Evolutionary conservation across 2,797 vertebrate species (phyloP).

Genomic region (Halcyon chelicuti): DNA sequence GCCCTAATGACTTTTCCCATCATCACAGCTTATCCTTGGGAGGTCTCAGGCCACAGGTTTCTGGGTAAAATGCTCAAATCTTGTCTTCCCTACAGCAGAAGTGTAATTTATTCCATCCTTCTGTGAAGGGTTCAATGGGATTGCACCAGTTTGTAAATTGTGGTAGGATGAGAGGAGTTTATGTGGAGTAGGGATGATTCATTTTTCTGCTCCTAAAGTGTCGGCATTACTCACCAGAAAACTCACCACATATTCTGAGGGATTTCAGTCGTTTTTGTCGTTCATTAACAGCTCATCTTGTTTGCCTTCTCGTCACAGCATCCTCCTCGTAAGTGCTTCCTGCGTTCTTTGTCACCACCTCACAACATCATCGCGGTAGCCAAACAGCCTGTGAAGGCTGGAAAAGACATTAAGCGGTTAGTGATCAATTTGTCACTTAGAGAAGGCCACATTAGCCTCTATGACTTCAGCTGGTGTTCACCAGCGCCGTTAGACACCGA

Average conservation of each 20-base stretch:
- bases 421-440: background rate
- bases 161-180: background rate
- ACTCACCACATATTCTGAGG: slow-evolving; percentile 38
- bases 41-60: background rate
- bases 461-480: background rate
- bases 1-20: background rate
- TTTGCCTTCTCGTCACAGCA: slow-evolving; percentile 11
- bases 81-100: background rate
- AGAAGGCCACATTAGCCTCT: background rate
- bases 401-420: slow-evolving; percentile 23
- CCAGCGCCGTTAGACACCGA: background rate
- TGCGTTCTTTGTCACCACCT: slow-evolving; percentile 37
- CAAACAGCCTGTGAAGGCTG: background rate
- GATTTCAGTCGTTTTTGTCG: slow-evolving; percentile 31
- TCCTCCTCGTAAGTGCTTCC: slow-evolving; percentile 45
- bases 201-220: slow-evolving; percentile 53
- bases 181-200: slow-evolving; percentile 25
- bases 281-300: slow-evolving; percentile 39
- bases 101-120: background rate
- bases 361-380: background rate
- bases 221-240: slow-evolving; percentile 58
- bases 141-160: background rate
- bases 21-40: background rate
- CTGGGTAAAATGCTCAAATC: background rate
- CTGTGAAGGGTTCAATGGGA: background rate